Evolutionary conservation across 2,797 vertebrate species (phyloP), one percentile per base, ranked within the genome.

Genomic region (Sciaenops ocellatus): DNA sequence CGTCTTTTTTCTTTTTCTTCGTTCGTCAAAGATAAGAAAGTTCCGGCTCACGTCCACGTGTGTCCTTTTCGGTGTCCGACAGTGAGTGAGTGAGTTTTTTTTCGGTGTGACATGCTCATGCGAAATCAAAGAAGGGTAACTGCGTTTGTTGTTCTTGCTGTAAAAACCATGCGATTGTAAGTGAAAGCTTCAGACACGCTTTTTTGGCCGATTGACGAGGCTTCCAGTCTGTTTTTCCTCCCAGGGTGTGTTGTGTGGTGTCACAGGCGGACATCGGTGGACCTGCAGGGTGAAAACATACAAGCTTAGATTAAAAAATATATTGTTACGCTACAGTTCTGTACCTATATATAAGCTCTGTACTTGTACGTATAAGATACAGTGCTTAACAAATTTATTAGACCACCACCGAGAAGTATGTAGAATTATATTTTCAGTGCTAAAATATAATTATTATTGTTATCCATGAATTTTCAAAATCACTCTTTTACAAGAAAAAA

Each of bases 101-200:
- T 73, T 94, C 95, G 90, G 90, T 93, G 90, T 93, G 93, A 96
- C 98, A 98, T 99, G 98, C 97, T 99, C 98, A 99, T 99, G 98
- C 97, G 97, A 97, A 98, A 97, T 96, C 95, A 97, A 96, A 95
- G 94, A 93, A 96, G 92, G 92, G 77, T 60, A 82, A 77, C 50
- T 91, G 77, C 44, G 81, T 78, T 78, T 16, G 76, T 88, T 38
- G 34, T 38, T 38, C 95, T 95, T 95, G 92, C 94, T 89, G 90
- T 22, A 47, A 95, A 96, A 96, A 96, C 95, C 97, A 96, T 98
- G 97, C 97, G 95, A 94, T 38, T 83, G 94, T 95, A 95, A 94
- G 95, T 96, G 95, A 96, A 97, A 96, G 96, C 95, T 93, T 96
- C 96, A 94, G 95, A 96, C 95, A 95, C 94, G 92, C 34, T 90